phyloP scores from a whole-genome alignment of 2,888 invertebrate species.

The Scaeva pyrastri region DNA sequence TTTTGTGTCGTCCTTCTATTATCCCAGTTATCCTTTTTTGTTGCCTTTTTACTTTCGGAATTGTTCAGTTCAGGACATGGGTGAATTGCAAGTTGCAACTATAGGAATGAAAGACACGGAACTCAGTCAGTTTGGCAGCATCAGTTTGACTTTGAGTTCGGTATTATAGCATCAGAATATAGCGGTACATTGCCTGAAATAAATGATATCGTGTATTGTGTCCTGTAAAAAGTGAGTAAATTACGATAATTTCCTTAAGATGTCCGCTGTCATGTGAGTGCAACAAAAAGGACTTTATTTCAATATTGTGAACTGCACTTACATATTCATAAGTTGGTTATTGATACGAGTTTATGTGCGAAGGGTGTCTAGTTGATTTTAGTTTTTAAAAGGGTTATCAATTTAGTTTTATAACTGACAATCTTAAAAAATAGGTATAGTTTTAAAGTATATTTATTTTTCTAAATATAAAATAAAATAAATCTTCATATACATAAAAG shows the following conservation, averaged over 20 bases:
- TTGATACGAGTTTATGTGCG: background rate
- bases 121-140: slow-evolving; percentile 59
- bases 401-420: too few relatives aligned
- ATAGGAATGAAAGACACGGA: slow-evolving; percentile 20
- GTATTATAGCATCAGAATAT: background rate
- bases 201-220: slow-evolving; percentile 26
- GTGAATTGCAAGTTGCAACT: slow-evolving; percentile 15
- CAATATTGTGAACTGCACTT: background rate
- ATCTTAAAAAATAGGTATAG: too few relatives aligned
- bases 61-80: slow-evolving; percentile 34
- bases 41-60: slow-evolving; percentile 3
- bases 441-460: too few relatives aligned
- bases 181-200: slow-evolving; percentile 25
- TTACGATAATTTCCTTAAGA: slow-evolving; percentile 37
- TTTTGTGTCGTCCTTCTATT: slow-evolving; percentile 10
- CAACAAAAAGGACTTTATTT: background rate
- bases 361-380: background rate
- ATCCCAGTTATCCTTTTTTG: background rate
- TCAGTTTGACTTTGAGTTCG: background rate
- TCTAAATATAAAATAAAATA: too few relatives aligned
- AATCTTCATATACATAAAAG: too few relatives aligned
- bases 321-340: slow-evolving; percentile 27
- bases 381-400: too few relatives aligned
- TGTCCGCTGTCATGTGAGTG: slow-evolving; percentile 15
- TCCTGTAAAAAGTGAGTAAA: slow-evolving; percentile 39